Percentiles rank a stretch among this genome's conserved stretches.
Conservation (phyloP, 2,888 invertebrate genomes). For the Rhynchonema sp. region DNA sequence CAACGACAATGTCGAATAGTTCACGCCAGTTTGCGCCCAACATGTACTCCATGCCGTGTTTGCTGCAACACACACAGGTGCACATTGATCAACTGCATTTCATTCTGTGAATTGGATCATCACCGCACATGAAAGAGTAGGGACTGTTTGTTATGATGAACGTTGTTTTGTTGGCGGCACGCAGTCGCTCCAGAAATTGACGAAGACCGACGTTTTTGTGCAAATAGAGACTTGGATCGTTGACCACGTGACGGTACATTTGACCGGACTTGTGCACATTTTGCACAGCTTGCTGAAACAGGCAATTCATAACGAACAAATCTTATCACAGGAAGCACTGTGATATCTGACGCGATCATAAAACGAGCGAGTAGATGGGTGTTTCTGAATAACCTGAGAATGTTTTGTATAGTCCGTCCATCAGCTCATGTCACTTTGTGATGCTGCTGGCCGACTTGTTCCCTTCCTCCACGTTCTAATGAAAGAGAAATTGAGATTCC, state of each 20-base stretch:
- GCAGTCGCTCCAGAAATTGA: constrained; percentile 53
- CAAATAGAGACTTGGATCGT: constrained; percentile 14
- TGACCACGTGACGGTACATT: constrained; percentile 13
- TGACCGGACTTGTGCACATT: constrained; percentile 15
- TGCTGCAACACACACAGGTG: constrained; percentile 38
- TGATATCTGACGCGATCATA: not conserved
- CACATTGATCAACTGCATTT: not conserved
- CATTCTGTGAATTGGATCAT: not conserved
- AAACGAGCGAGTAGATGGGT: not conserved
- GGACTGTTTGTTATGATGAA: constrained; percentile 94
- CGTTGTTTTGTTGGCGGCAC: constrained; percentile 56
- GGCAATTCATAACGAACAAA: not conserved
- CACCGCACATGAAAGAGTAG: constrained; percentile 59
- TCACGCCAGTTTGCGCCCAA: constrained; percentile 71
- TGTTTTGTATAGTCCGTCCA: too few species aligned
- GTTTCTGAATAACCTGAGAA: not conserved
- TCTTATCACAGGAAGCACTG: not conserved
- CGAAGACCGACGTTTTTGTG: constrained; percentile 38
- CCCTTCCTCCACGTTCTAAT: too few species aligned
- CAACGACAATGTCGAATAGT: constrained; percentile 78
- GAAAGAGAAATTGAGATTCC: too few species aligned
- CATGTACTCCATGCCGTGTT: constrained; percentile 71
- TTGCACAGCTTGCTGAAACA: constrained; percentile 11
- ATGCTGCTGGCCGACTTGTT: too few species aligned
- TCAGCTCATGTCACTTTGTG: too few species aligned